A percentile compares a stretch with the other conserved stretches of the same genome.
phyloP scores from a whole-genome alignment of 92 coral and sea anemone genomes.

The Nematostella vectensis region DNA sequence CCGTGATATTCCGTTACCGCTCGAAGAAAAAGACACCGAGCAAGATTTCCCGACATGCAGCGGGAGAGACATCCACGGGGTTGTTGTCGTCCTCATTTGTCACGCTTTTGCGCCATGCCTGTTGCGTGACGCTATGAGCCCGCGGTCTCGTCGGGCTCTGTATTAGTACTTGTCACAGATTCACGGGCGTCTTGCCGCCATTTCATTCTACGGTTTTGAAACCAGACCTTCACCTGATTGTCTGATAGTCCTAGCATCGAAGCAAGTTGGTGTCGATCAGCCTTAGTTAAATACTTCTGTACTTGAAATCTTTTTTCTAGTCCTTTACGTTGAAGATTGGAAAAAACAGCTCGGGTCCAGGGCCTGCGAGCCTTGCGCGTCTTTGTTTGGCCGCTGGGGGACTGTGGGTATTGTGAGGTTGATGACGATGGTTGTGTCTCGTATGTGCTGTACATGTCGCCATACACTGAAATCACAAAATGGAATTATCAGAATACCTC shows the following conservation, averaged over 20 bases:
- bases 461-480: constrained; percentile 17
- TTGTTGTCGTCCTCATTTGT: too few species aligned
- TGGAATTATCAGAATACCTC: too few species aligned
- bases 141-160: constrained; percentile 36
- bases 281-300: constrained; percentile 89
- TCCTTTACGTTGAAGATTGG: constrained; percentile 91
- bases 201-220: constrained; percentile 94
- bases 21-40: too few species aligned
- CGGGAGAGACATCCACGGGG: too few species aligned
- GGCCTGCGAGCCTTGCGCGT: constrained; percentile 92
- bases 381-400: constrained; percentile 46
- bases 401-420: constrained; percentile 31
- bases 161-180: constrained; percentile 68
- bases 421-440: constrained; percentile 23
- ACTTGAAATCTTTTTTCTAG: constrained; percentile 91
- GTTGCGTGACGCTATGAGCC: too few species aligned
- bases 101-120: too few species aligned
- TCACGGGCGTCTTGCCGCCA: constrained; percentile 97
- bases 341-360: constrained; percentile 98
- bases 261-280: constrained; percentile 92
- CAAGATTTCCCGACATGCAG: too few species aligned
- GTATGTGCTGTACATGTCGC: constrained; percentile 26
- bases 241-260: constrained; percentile 96
- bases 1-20: too few species aligned
- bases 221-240: constrained; percentile 97